Percentiles rank a stretch among this genome's conserved stretches.
phyloP scores from a whole-genome alignment of 2,113 vertebrate genomes.

The Buteo buteo region DNA sequence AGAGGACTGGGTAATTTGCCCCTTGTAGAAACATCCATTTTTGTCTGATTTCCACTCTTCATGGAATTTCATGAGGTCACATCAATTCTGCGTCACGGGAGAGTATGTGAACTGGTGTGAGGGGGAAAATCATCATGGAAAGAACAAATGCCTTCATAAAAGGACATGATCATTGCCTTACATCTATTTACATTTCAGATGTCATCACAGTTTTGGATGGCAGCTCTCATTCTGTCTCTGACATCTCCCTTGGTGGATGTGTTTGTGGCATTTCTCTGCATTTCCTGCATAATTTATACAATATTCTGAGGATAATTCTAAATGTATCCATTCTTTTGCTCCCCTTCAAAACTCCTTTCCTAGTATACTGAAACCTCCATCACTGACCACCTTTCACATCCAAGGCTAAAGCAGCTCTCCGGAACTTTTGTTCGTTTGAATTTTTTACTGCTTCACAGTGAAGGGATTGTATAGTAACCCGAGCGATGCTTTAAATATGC shows the following conservation, averaged over 20 bases:
- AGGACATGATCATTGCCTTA: not conserved
- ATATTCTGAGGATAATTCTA: not conserved
- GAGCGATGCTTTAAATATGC: not conserved
- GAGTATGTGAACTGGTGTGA: not conserved
- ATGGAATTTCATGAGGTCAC: constrained; percentile 1
- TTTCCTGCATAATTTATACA: not conserved
- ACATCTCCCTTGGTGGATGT: not conserved
- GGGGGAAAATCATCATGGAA: not conserved
- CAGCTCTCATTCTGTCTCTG: not conserved
- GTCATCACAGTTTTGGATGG: not conserved
- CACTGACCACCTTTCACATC: not conserved
- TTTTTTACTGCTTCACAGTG: not conserved
- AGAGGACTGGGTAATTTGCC: not conserved
- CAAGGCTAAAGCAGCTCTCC: not conserved
- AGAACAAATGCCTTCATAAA: not conserved
- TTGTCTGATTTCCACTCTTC: not conserved
- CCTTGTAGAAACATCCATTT: not conserved
- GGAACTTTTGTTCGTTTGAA: not conserved
- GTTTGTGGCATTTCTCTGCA: not conserved
- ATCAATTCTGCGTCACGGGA: not conserved
- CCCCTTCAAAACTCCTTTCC: not conserved
- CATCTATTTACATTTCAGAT: not conserved
- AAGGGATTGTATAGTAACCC: not conserved
- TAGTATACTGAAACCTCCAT: not conserved
- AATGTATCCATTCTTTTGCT: not conserved